phyloP scores from a whole-genome alignment of 2,113 vertebrate genomes.

The Petromus typicus region DNA sequence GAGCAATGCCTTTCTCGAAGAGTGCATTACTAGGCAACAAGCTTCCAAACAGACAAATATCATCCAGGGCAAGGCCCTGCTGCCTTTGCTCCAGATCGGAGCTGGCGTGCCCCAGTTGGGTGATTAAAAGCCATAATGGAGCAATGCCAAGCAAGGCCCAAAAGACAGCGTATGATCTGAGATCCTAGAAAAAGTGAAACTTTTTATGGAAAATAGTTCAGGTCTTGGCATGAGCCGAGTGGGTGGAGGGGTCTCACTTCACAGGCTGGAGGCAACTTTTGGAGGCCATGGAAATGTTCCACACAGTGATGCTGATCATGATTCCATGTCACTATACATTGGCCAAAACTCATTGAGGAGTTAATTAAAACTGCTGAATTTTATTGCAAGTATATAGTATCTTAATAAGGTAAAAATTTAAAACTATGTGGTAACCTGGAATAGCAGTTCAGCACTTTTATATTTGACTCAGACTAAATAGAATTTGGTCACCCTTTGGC shows the following conservation, averaged over 20 bases:
- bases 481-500: neutral
- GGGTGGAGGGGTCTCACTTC: neutral
- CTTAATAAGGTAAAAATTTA: neutral
- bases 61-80: neutral
- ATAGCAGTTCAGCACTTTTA: neutral
- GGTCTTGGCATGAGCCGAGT: no score
- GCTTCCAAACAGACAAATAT: neutral
- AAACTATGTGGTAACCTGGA: neutral
- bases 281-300: neutral
- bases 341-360: neutral
- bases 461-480: neutral
- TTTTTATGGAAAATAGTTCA: neutral
- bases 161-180: neutral
- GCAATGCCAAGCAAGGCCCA: no score
- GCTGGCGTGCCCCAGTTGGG: neutral
- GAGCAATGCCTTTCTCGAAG: neutral
- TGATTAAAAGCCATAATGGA: neutral
- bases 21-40: neutral
- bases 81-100: neutral
- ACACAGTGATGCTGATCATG: rapidly evolving
- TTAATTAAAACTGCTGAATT: neutral
- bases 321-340: rapidly evolving
- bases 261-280: neutral
- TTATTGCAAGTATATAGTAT: neutral
- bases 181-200: conserved; percentile 2